Conservation (phyloP, 2,797 vertebrate genomes). For the Emys orbicularis region DNA sequence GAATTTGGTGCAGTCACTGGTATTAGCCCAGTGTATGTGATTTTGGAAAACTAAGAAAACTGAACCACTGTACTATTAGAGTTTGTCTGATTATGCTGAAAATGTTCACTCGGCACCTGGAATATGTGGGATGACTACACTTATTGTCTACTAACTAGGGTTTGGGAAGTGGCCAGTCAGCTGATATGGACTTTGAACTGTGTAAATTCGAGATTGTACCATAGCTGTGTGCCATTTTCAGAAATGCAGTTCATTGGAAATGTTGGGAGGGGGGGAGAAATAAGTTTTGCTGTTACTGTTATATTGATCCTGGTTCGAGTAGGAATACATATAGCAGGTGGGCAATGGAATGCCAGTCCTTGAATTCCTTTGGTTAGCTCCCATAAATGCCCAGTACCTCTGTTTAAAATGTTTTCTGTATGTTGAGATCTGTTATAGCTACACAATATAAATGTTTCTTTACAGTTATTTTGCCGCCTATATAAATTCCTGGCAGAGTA, state of each 20-base stretch:
- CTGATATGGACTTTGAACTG: neutral
- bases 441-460: neutral
- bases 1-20: rapidly evolving
- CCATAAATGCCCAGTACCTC: neutral
- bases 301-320: neutral
- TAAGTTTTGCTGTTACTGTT: neutral
- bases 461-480: neutral
- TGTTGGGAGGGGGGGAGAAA: neutral
- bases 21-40: no score
- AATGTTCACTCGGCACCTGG: neutral
- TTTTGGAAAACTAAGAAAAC: neutral
- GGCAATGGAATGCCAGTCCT: neutral
- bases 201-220: neutral
- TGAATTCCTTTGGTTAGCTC: neutral
- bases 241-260: neutral
- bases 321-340: neutral
- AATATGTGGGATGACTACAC: neutral
- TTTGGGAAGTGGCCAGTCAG: neutral
- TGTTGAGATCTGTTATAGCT: neutral
- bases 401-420: neutral
- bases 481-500: neutral
- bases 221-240: neutral
- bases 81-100: neutral
- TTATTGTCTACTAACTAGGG: neutral
- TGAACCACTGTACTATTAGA: neutral